Evolutionary conservation across 2,888 invertebrate species (phyloP), one percentile per base, ranked within the genome.

Genomic region (Drosophila tripunctata): DNA sequence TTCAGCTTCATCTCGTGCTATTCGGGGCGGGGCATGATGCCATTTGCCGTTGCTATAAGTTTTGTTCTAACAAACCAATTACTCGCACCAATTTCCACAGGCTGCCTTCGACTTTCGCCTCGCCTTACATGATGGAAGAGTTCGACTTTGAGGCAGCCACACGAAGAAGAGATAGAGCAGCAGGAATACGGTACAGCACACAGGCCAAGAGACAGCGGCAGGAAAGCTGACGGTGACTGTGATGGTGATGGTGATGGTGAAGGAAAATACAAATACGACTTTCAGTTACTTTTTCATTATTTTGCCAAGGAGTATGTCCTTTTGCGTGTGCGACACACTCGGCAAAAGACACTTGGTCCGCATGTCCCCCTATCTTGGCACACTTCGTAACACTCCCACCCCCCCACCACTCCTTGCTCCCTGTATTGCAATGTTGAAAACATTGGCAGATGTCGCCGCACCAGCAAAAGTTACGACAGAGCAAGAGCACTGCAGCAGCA

Each of bases 251-350:
- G 33, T 64, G 67, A 64, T 47, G 73, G 73, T 81, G 64, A 65
- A 70, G 67, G 54, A 83, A 81, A 87, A 85, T 81, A 81, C 85
- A 82, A 87, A 81, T 81, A 87, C 81, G 81, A 82, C 81, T 82
- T 82, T 87, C 85, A 87, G 81, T 87, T 82, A 82, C 81, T 82
- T 82, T 82, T 82, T 87, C 87, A 82, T 87, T 82, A 87, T 87
- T 86, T 82, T 87, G 65, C 79, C 75, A 87, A 78, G 86, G 83
- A 87, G 87, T 87, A 85, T 87, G 78, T 81, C 85, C 82, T 81
- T 72, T 82, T 72, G 76, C 75, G 71, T 72, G 79, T 75, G 78
- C 65, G 58, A 67, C 70, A 74, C 69, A 65, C 62, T 56, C 60
- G 57, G 45, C 60, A 54, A 60, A 70, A 70, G 57, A 76, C 76